Evolutionary conservation across 2,888 invertebrate species (phyloP).

Genomic region (Plebejus anna): DNA sequence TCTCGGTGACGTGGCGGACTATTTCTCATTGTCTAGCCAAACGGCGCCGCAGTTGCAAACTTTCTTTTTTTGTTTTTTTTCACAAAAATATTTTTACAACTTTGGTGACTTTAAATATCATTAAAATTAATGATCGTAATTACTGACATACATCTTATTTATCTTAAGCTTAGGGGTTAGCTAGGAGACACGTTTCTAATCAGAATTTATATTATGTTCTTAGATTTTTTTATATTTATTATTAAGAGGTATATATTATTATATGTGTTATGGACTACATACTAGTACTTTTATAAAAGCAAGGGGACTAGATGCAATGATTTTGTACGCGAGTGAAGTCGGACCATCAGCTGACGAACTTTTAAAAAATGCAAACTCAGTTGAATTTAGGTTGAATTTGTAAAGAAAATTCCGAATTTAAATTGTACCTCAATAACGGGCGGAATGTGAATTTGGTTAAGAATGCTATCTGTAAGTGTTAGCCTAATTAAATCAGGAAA

Average conservation of each 20-base stretch:
- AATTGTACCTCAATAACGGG: background rate
- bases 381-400: slow-evolving; percentile 4
- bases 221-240: background rate
- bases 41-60: slow-evolving; percentile 22
- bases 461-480: slow-evolving; percentile 25
- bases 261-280: no score
- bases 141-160: background rate
- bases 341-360: background rate
- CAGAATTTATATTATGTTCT: background rate
- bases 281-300: no score
- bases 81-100: slow-evolving; percentile 6
- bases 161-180: background rate
- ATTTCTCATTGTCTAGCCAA: slow-evolving; percentile 40
- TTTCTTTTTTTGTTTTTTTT: background rate
- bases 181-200: background rate
- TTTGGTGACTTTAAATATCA: background rate
- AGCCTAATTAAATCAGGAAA: slow-evolving; percentile 29
- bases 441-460: slow-evolving; percentile 23
- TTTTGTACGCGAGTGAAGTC: background rate
- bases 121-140: background rate
- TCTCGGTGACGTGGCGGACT: slow-evolving; percentile 45
- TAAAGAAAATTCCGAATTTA: slow-evolving; percentile 9
- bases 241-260: no score
- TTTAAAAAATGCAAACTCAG: slow-evolving; percentile 6
- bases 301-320: background rate